Conservation (phyloP, 2,797 vertebrate genomes). For the Pseudochirops corinnae region DNA sequence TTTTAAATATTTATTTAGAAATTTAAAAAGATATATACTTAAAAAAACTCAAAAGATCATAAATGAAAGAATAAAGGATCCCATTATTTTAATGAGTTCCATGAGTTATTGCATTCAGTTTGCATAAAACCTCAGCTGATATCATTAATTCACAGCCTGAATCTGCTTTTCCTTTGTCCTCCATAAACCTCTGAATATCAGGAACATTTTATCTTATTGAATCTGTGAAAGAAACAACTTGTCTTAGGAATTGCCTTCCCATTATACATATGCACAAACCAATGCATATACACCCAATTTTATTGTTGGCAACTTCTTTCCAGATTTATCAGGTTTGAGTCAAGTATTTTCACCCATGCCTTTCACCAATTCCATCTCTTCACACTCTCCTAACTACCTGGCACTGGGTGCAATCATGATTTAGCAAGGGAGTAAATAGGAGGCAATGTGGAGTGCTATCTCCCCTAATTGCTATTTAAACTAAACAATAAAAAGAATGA, state of each 20-base stretch:
- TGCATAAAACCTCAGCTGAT: neutral
- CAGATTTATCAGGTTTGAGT: constrained; percentile 63
- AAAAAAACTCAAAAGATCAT: neutral
- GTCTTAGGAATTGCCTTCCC: neutral
- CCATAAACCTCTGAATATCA: constrained; percentile 37
- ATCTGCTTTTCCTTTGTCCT: neutral
- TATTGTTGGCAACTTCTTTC: constrained; percentile 62
- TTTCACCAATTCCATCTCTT: constrained; percentile 72
- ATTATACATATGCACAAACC: neutral
- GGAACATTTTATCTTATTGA: constrained; percentile 49
- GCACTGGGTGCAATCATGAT: constrained; percentile 72
- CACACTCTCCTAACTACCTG: constrained; percentile 63
- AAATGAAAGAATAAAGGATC: neutral
- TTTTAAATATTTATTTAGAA: neutral
- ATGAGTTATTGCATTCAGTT: neutral
- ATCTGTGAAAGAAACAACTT: constrained; percentile 47
- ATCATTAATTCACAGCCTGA: neutral
- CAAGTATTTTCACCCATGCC: constrained; percentile 68
- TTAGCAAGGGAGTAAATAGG: constrained; percentile 67
- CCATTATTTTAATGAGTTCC: neutral
- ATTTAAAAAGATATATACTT: neutral
- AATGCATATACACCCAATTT: constrained; percentile 30
- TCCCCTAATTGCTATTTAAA: constrained; percentile 74
- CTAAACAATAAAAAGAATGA: constrained; percentile 77
- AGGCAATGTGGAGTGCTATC: constrained; percentile 65